Conservation (phyloP, 1,140 invertebrate genomes). For the Micrasema minimum region DNA sequence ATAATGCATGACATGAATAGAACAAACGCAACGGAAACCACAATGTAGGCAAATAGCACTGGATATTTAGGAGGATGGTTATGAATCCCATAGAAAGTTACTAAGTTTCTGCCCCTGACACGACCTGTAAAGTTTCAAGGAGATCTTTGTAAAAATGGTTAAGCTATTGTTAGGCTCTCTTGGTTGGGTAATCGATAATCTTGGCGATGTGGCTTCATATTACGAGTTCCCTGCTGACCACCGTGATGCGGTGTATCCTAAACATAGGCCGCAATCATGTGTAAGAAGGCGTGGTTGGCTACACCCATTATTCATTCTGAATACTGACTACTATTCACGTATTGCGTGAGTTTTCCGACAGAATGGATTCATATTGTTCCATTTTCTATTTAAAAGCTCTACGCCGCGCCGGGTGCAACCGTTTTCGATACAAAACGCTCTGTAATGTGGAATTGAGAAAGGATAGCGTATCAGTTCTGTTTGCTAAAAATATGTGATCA, state of each 20-base stretch:
- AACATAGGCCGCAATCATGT: constrained; percentile 37
- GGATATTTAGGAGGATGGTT: constrained; percentile 4
- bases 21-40: constrained; percentile 21
- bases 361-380: constrained; percentile 33
- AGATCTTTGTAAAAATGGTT: no score
- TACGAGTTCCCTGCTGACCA: background rate
- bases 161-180: no score
- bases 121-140: constrained; percentile 8
- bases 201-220: background rate
- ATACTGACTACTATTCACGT: constrained; percentile 40
- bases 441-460: no score
- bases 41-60: constrained; percentile 2
- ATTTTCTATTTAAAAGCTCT: constrained; percentile 29
- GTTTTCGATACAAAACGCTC: constrained; percentile 12
- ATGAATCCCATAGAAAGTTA: constrained; percentile 10
- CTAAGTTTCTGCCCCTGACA: constrained; percentile 16
- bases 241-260: background rate
- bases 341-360: constrained; percentile 36
- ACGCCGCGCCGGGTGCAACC: constrained; percentile 17
- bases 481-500: no score
- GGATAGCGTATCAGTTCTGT: no score
- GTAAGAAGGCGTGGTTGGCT: constrained; percentile 34
- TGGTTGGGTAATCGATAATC: no score
- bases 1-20: background rate
- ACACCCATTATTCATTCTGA: constrained; percentile 44